These are phyloP conservation scores for Oreochromis tanganicae DNA, from an alignment of 2,113 vertebrate species.

Conservation along the genomic window DNA sequence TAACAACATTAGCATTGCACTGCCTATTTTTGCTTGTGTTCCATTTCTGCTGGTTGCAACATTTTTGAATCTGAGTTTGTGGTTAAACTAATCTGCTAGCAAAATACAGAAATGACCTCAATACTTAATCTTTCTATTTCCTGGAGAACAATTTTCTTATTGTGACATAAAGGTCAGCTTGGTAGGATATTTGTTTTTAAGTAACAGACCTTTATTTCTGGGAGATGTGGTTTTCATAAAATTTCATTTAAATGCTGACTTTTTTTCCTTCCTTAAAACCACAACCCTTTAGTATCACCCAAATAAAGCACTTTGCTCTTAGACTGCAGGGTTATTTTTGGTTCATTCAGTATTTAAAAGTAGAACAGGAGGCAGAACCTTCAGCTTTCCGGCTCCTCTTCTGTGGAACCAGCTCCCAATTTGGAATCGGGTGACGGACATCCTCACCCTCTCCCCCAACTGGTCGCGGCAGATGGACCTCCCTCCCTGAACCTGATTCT, in stretches of 20 bases:
- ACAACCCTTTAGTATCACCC: not conserved
- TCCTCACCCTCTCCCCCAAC: not conserved
- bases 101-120: not conserved
- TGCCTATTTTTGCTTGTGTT: not conserved
- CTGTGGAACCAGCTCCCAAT: not conserved
- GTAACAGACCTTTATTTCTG: not conserved
- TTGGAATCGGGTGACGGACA: not conserved
- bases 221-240: not conserved
- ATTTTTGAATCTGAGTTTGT: not conserved
- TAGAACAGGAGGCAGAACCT: not conserved
- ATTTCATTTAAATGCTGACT: not conserved
- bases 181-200: not conserved
- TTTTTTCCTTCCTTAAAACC: not conserved
- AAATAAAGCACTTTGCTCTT: not conserved
- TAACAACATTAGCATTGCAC: not conserved
- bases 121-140: not conserved
- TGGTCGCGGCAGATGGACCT: not conserved
- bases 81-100: not conserved
- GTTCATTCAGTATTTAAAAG: not conserved
- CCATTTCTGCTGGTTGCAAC: not conserved
- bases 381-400: not conserved
- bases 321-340: not conserved
- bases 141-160: not conserved
- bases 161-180: not conserved
- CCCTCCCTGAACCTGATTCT: not conserved